A percentile compares a stretch with the other conserved stretches of the same genome.
phyloP scores from a whole-genome alignment of 2,888 invertebrate genomes.

The Melanchra persicariae region DNA sequence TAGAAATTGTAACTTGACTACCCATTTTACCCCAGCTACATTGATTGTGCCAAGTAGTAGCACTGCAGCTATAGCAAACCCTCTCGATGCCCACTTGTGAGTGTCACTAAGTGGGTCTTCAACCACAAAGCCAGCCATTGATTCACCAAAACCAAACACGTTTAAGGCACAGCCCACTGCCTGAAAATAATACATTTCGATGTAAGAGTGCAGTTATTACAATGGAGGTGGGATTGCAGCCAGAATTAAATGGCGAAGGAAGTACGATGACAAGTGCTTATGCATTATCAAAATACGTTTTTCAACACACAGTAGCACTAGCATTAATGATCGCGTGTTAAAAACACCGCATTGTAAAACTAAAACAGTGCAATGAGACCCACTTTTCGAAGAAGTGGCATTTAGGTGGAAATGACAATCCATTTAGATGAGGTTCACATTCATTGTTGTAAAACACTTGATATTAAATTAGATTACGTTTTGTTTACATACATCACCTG shows the following conservation, averaged over 20 bases:
- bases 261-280: not conserved
- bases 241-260: not conserved
- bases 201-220: not conserved
- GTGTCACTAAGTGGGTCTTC: slow-evolving; percentile 82
- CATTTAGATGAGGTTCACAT: not conserved
- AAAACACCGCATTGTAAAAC: not conserved
- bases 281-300: not conserved
- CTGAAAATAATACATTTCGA: slow-evolving; percentile 84
- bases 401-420: no score
- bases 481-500: not conserved
- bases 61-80: slow-evolving; percentile 97
- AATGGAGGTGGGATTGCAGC: not conserved
- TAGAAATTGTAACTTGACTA: slow-evolving; percentile 98
- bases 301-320: not conserved
- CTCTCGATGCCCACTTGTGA: slow-evolving; percentile 95
- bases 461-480: slow-evolving; percentile 8
- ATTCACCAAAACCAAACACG: slow-evolving; percentile 99
- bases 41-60: slow-evolving; percentile 97
- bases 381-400: not conserved
- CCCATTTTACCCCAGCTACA: slow-evolving; percentile 99
- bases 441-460: not conserved
- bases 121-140: slow-evolving; percentile 96
- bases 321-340: no score
- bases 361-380: not conserved
- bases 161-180: slow-evolving; percentile 99